Evolutionary conservation across 2,888 invertebrate genomes (phyloP).

Genomic region (Ctena decussata): DNA sequence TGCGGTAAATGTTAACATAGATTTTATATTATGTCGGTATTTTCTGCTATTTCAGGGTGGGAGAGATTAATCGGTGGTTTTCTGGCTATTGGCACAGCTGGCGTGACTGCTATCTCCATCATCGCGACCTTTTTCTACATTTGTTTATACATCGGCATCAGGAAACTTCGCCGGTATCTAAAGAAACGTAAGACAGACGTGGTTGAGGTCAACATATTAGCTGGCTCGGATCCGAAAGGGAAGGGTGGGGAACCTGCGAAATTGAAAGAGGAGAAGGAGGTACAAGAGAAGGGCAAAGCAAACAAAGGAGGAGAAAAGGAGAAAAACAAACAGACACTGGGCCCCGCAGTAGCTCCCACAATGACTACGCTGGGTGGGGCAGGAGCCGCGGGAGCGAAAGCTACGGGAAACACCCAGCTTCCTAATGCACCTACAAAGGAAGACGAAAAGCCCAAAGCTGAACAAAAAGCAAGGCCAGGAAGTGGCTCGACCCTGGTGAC

Average conservation of each 20-base stretch:
- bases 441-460: no score
- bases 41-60: conserved; percentile 50
- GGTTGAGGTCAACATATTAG: neutral
- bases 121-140: neutral
- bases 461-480: no score
- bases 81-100: conserved; percentile 69
- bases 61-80: conserved; percentile 66
- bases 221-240: neutral
- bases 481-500: no score
- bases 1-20: no score
- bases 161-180: neutral
- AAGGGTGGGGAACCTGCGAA: neutral
- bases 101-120: conserved; percentile 46
- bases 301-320: neutral
- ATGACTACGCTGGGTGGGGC: no score
- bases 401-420: no score
- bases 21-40: no score
- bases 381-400: no score
- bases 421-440: no score
- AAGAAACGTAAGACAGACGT: neutral
- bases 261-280: neutral
- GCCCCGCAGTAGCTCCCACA: no score
- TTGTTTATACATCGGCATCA: neutral
- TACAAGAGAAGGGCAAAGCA: neutral
- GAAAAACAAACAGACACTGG: no score